Base-by-base conservation (phyloP, 2,888 invertebrate genomes). In the Spilosoma lubricipeda region DNA sequence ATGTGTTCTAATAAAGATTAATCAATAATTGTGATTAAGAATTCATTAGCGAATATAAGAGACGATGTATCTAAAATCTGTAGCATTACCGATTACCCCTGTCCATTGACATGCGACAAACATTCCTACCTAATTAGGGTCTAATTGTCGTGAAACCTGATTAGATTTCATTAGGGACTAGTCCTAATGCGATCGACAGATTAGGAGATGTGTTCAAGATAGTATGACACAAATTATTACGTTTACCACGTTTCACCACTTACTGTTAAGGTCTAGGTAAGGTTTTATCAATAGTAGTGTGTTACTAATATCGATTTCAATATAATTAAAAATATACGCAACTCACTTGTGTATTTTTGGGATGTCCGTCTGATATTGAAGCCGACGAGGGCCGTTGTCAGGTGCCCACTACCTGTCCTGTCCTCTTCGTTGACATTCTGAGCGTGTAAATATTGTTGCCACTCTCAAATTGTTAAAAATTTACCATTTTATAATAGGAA, bases 121-220 rank as follows among this genome's bases (percentile, higher is more conserved):
- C 65, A 45, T 42, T 70, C 30, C 27, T 59, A 63, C 23, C 27
- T 48, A 48, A 80, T 82, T 71, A 82, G 27, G 56, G 42, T n/a
- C 63, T 82, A 77, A 82, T 80, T 75, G 73, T 67, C 42, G 45
- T 23, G 64, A 65, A 71, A 75, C 70, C 63, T 64, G 67, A 84
- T 84, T 71, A 74, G 36, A 65, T 65, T 73, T 63, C 63, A 85
- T 81, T 78, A 78, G 70, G 78, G 76, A 71, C 63, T 72, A 67
- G 64, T 20, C 42, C 20, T 30, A 63, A 70, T 63, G 59, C 27
- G 39, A 70, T 63, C 30, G 20, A 30, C 63, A 5, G 45, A 63
- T 63, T 23, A 70, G 13, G 45, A 23, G 23, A 63, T 27, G 59
- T 39, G 30, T 70, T 39, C 18, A 48, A 23, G 11, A 45, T 67